Percentiles rank a stretch among this genome's conserved stretches.
Conservation (phyloP, 2,888 invertebrate species). For the Zygothrica quintamaculata region DNA sequence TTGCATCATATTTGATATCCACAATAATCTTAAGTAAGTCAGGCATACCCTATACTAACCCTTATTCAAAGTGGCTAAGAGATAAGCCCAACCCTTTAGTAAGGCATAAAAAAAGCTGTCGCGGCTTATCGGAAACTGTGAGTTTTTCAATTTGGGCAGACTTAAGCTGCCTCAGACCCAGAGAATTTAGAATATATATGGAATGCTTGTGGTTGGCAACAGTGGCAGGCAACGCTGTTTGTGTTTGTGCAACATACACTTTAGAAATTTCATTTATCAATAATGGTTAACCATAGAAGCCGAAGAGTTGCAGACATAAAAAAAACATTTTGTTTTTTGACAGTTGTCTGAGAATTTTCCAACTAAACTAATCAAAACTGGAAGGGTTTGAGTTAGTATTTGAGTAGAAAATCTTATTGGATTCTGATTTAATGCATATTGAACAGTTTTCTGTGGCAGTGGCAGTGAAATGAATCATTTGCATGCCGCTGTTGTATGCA, state of each 20-base stretch:
- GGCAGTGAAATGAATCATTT: no score
- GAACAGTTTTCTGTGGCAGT: conserved; percentile 25
- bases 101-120: conserved; percentile 49
- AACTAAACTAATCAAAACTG: conserved; percentile 8
- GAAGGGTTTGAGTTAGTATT: background rate
- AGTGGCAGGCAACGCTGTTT: background rate
- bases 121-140: conserved; percentile 43
- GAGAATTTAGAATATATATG: background rate
- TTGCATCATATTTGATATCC: no score
- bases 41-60: no score
- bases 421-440: conserved; percentile 41
- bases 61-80: background rate
- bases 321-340: no score
- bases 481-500: conserved; percentile 42
- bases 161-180: conserved; percentile 30
- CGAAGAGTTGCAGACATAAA: conserved; percentile 1
- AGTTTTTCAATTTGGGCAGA: conserved; percentile 55
- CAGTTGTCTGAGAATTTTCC: no score
- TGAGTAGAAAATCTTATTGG: conserved; percentile 11
- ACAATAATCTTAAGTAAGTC: no score
- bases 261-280: conserved; percentile 73
- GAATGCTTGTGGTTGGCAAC: background rate
- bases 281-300: conserved; percentile 36
- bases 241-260: conserved; percentile 36
- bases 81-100: conserved; percentile 9